Evolutionary conservation across 1,140 invertebrate genomes (phyloP), one percentile per base, ranked within the genome.

Genomic region (Phthorimaea operculella): DNA sequence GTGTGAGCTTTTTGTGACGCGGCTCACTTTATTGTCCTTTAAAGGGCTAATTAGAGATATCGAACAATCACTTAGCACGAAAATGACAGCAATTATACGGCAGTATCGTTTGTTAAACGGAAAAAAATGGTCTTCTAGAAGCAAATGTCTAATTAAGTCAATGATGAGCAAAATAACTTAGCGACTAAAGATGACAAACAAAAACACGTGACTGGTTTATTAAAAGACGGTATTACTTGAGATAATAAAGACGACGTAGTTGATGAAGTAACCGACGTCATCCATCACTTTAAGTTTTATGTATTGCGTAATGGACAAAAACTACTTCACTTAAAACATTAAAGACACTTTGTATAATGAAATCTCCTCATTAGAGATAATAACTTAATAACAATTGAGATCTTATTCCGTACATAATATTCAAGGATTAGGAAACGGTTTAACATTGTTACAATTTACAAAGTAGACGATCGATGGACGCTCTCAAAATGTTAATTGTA

Each of bases 1-100:
- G 75, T 70, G 64, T 42, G 52, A 45, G 33, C 57, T 57, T 59
- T 60, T 55, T 49, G 45, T 16, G 36, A 58, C 36, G 60, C 59
- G 59, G 59, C 47, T 15, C 53, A 47, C 54, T 62, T 64, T 58
- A 51, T 17, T 47, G n/a, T 48, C 58, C 54, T 57, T 57, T 63
- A 64, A 68, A 54, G 57, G 62, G 28, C 57, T 64, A 71, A 71
- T 68, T 64, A 61, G 44, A 11, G 52, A 60, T 47, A 39, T 39
- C 8, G 36, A 15, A 47, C 44, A 47, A 47, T 47, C 44, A 47
- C 44, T 47, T 16, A 47, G 15, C 44, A 47, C 16, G 44, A 17
- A 47, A 17, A 39, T 4, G 36, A 39, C n/a, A 12, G n/a, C 10
- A 39, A 39, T 39, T 39, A 39, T 12, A 39, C 36, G 8, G 21